A percentile compares a stretch with the other conserved stretches of the same genome.
Evolutionary conservation across 2,113 vertebrate species (phyloP).

Genomic region (Caranx ignobilis): DNA sequence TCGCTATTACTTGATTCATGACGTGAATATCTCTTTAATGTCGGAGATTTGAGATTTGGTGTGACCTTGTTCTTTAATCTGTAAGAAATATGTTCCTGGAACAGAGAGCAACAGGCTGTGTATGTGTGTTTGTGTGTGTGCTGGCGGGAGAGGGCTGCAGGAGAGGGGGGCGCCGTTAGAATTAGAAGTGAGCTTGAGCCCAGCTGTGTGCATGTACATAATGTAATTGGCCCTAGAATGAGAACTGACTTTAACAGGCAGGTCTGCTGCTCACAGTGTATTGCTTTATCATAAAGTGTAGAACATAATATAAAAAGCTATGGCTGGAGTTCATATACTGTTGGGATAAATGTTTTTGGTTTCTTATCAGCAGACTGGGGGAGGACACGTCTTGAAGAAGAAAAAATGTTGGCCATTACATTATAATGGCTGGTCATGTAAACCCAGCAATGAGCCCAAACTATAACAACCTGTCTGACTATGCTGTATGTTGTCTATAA

Average conservation of each 20-base stretch:
- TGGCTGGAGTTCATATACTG: conserved; percentile 25
- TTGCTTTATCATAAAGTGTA: conserved; percentile 56
- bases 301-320: conserved; percentile 39
- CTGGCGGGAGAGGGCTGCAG: too few relatives aligned
- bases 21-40: conserved; percentile 49
- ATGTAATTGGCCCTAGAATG: conserved; percentile 64
- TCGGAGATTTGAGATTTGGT: conserved; percentile 47
- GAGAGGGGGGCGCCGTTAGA: not conserved
- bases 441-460: conserved; percentile 1
- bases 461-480: conserved; percentile 9
- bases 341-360: conserved; percentile 36
- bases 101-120: conserved; percentile 41
- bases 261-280: conserved; percentile 50
- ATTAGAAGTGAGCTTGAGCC: conserved; percentile 47
- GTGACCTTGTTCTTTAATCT: conserved; percentile 64
- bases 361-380: conserved; percentile 13
- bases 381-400: conserved; percentile 5
- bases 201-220: conserved; percentile 51
- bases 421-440: conserved; percentile 7
- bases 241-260: conserved; percentile 51
- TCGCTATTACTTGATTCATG: conserved; percentile 53
- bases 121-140: too few relatives aligned
- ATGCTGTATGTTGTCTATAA: not conserved
- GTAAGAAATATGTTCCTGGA: conserved; percentile 49
- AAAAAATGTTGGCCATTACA: conserved; percentile 44